phyloP scores from a whole-genome alignment of 2,113 vertebrate genomes.

The Grammomys dolichurus region DNA sequence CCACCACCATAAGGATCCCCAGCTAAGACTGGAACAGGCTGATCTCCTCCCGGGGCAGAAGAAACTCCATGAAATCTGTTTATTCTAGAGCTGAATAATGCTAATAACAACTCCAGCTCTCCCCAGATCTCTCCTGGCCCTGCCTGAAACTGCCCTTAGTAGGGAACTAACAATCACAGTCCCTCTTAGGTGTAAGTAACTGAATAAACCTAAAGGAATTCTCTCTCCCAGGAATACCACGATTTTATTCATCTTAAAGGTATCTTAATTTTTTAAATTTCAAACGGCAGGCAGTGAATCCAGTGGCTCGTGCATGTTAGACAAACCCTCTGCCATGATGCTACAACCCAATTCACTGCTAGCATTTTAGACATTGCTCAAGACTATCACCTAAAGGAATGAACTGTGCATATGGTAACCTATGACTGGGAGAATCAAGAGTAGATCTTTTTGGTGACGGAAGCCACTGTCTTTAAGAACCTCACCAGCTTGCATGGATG shows the following conservation, averaged over 20 bases:
- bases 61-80: neutral
- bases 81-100: neutral
- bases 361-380: neutral
- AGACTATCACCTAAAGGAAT: neutral
- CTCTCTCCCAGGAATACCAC: neutral
- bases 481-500: rapidly evolving
- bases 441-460: neutral
- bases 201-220: neutral
- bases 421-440: neutral
- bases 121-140: too few species aligned
- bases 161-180: neutral
- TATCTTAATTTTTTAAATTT: neutral
- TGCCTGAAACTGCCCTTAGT: neutral
- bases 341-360: too few species aligned
- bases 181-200: neutral
- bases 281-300: neutral
- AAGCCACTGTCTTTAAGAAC: neutral
- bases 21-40: rapidly evolving
- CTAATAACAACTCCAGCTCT: neutral
- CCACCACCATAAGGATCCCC: neutral
- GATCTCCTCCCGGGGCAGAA: neutral
- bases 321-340: neutral
- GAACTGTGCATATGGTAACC: neutral
- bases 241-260: neutral
- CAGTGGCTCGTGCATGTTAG: rapidly evolving